A percentile compares a stretch with the other conserved stretches of the same genome.
Evolutionary conservation across 2,888 invertebrate genomes (phyloP).

Genomic region (Protula sp.): DNA sequence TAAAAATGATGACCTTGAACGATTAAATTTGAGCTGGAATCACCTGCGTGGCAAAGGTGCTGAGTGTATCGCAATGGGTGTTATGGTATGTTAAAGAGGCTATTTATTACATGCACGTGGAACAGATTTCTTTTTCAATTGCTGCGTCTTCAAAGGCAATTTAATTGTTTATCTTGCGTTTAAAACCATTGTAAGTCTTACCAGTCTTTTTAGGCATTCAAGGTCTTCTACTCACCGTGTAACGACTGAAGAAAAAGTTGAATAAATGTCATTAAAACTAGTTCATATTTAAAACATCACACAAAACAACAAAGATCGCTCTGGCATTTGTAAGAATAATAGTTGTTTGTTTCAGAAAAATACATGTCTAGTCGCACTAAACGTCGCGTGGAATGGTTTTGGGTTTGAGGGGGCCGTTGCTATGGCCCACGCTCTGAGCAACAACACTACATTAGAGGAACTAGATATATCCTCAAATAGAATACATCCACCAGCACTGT

Average conservation of each 20-base stretch:
- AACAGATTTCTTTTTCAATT: too few species aligned
- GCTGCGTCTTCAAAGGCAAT: too few species aligned
- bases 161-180: too few species aligned
- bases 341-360: conserved; percentile 34
- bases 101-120: neutral
- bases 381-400: conserved; percentile 47
- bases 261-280: too few species aligned
- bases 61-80: conserved; percentile 33
- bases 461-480: conserved; percentile 40
- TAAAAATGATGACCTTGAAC: conserved; percentile 12
- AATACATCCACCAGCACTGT: conserved; percentile 37
- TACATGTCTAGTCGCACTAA: conserved; percentile 26
- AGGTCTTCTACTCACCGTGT: too few species aligned
- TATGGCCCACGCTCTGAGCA: conserved; percentile 29
- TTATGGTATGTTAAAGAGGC: conserved; percentile 31
- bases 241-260: too few species aligned
- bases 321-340: too few species aligned
- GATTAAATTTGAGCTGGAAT: conserved; percentile 23
- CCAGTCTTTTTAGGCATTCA: too few species aligned
- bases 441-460: conserved; percentile 30
- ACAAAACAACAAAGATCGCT: too few species aligned
- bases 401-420: conserved; percentile 40
- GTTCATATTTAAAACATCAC: too few species aligned
- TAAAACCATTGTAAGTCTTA: too few species aligned
- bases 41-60: conserved; percentile 39